Percentiles rank a stretch among this genome's conserved stretches.
These are phyloP conservation scores for Hypsopygia costalis DNA, from an alignment of 2,888 invertebrate genomes.

Conservation along the genomic window DNA sequence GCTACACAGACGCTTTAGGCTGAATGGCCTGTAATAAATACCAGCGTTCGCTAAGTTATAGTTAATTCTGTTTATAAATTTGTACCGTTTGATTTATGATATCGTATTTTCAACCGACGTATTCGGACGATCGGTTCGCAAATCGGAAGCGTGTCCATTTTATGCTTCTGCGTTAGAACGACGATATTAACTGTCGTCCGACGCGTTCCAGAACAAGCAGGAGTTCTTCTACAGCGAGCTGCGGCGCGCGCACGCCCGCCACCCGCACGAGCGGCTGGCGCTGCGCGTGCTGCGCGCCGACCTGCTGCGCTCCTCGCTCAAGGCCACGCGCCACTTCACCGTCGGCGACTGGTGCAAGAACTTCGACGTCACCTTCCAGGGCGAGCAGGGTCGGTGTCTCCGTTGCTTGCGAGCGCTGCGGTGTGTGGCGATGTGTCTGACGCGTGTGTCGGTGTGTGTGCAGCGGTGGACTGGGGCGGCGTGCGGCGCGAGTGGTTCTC, in stretches of 20 bases:
- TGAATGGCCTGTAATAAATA: too few relatives aligned
- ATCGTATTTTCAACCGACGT: too few relatives aligned
- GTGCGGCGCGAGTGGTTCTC: constrained; percentile 97
- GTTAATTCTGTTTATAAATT: too few relatives aligned
- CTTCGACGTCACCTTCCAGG: constrained; percentile 95
- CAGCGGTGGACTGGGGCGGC: constrained; percentile 97
- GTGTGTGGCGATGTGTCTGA: background rate
- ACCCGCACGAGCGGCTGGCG: constrained; percentile 91
- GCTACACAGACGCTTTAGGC: too few relatives aligned
- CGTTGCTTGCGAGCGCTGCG: too few relatives aligned
- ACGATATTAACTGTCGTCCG: too few relatives aligned
- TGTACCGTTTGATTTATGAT: too few relatives aligned
- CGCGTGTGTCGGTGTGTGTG: background rate
- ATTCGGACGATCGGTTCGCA: too few relatives aligned
- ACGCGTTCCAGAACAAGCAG: constrained; percentile 81
- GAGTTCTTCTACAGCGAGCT: constrained; percentile 91
- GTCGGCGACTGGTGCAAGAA: constrained; percentile 97
- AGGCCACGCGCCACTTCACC: constrained; percentile 91
- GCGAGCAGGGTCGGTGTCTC: constrained; percentile 88
- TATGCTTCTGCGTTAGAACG: too few relatives aligned
- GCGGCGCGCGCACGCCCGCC: constrained; percentile 86
- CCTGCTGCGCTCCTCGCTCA: constrained; percentile 90
- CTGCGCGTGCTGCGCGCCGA: constrained; percentile 91
- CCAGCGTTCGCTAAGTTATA: too few relatives aligned
- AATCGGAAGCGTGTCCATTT: too few relatives aligned